Percentiles rank a stretch among this genome's conserved stretches.
phyloP scores from a whole-genome alignment of 2,113 vertebrate species.

The Varanus komodoensis region DNA sequence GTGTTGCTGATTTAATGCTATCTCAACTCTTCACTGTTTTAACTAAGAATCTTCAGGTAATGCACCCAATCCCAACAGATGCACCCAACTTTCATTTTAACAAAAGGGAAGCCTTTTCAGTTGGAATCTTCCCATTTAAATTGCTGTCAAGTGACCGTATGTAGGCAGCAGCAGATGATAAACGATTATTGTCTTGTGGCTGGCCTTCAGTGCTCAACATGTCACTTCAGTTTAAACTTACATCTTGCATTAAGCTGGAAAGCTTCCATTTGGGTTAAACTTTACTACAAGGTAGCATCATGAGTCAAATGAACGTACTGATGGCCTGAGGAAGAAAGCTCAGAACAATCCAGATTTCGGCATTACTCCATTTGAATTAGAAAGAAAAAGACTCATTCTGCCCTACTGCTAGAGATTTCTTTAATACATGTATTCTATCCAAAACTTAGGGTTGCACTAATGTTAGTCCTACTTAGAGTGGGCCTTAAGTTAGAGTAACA shows the following conservation, averaged over 20 bases:
- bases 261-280: slow-evolving; percentile 40
- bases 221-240: slow-evolving; percentile 56
- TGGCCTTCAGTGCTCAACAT: slow-evolving; percentile 54
- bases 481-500: too few relatives aligned
- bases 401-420: not conserved
- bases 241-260: slow-evolving; percentile 30
- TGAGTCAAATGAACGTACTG: slow-evolving; percentile 57
- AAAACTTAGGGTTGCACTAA: too few relatives aligned
- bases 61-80: not conserved
- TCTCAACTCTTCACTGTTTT: not conserved
- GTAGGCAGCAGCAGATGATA: slow-evolving; percentile 36
- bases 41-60: not conserved
- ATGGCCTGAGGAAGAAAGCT: slow-evolving; percentile 48
- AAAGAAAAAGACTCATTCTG: not conserved
- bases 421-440: too few relatives aligned
- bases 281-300: slow-evolving; percentile 57
- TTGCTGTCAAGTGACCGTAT: slow-evolving; percentile 2
- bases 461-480: too few relatives aligned
- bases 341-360: not conserved
- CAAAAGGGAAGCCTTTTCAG: not conserved
- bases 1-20: not conserved
- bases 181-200: slow-evolving; percentile 34
- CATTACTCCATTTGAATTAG: not conserved
- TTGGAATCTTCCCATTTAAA: slow-evolving; percentile 1
- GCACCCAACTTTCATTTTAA: slow-evolving; percentile 15